phyloP scores from a whole-genome alignment of 2,888 invertebrate species.

The Idaea straminata region DNA sequence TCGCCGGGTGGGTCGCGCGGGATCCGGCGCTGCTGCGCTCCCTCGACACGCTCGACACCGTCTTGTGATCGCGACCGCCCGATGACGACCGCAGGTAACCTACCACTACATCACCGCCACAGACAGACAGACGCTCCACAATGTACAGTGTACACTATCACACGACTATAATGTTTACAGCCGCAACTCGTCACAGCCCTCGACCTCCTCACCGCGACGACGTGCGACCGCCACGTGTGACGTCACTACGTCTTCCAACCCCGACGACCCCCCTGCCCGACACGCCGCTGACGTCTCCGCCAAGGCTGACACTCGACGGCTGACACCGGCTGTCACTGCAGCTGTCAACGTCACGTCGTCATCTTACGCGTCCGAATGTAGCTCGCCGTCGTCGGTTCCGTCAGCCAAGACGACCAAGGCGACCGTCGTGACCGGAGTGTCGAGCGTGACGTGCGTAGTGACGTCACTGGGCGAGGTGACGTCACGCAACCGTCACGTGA shows the following conservation, averaged over 20 bases:
- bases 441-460: conserved; percentile 3
- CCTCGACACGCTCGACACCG: conserved; percentile 86
- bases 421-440: not conserved
- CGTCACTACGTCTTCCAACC: no score
- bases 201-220: not conserved
- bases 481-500: not conserved
- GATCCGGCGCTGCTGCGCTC: conserved; percentile 86
- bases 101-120: not conserved
- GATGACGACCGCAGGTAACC: not conserved
- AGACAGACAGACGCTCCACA: no score
- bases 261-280: no score
- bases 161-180: not conserved
- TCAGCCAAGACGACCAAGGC: no score
- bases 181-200: not conserved
- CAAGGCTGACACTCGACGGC: not conserved
- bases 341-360: not conserved
- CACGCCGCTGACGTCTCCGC: not conserved
- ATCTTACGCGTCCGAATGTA: conserved; percentile 9
- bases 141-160: no score
- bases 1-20: conserved; percentile 88
- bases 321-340: no score
- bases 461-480: conserved; percentile 10
- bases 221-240: not conserved
- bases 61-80: conserved; percentile 80
- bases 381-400: not conserved